Evolutionary conservation across 92 coral and sea anemone genomes (phyloP).

Genomic region (Epizoanthus ramosus): DNA sequence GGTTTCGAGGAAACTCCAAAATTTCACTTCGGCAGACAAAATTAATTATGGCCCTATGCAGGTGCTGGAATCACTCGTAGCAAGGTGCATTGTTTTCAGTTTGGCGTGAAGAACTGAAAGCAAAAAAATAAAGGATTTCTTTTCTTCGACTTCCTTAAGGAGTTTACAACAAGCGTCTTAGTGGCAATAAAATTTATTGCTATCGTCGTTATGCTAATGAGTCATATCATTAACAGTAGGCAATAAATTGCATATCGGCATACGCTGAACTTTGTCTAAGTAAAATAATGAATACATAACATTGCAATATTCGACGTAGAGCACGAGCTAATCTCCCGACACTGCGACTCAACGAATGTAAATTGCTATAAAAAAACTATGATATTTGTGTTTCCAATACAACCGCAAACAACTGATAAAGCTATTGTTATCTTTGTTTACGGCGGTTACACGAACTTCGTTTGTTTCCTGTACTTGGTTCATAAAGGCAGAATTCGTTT

Average conservation of each 20-base stretch:
- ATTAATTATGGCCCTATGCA: conserved; percentile 29
- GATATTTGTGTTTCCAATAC: background rate
- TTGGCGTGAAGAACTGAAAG: conserved; percentile 26
- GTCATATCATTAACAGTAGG: conserved; percentile 2
- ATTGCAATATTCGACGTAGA: background rate
- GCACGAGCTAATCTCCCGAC: conserved; percentile 15
- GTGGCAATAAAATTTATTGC: background rate
- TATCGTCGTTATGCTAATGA: background rate
- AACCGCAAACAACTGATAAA: background rate
- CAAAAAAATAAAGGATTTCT: conserved; percentile 15
- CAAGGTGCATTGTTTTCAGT: conserved; percentile 30
- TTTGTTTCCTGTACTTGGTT: background rate
- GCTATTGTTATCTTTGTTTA: conserved; percentile 1
- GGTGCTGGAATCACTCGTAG: conserved; percentile 9
- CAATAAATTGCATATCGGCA: background rate
- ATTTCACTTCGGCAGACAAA: conserved; percentile 30
- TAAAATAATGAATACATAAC: conserved; percentile 5
- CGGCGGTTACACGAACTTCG: background rate
- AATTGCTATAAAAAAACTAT: background rate
- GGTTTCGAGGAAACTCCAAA: conserved; percentile 22
- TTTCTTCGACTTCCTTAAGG: conserved; percentile 6
- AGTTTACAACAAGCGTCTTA: conserved; percentile 5
- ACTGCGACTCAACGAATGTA: background rate
- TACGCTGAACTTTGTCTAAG: background rate
- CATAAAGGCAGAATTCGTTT: background rate